phyloP scores from a whole-genome alignment of 2,113 vertebrate species.

The Ondatra zibethicus region DNA sequence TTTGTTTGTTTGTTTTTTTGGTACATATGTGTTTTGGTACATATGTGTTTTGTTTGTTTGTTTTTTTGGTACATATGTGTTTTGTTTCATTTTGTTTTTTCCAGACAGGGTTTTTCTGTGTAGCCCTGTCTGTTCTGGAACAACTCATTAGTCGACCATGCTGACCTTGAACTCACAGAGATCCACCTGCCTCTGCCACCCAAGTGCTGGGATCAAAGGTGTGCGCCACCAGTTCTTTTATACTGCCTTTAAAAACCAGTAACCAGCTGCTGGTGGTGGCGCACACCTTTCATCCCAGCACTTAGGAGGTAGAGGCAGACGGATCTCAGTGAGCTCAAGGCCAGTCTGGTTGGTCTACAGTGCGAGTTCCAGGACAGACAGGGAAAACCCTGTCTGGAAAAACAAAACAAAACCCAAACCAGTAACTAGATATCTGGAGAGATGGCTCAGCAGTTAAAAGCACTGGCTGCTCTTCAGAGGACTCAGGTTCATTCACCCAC shows the following conservation, averaged over 20 bases:
- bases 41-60: background rate
- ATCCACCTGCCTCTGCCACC: background rate
- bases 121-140: background rate
- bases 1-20: background rate
- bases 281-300: too few relatives aligned
- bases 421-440: background rate
- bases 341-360: too few relatives aligned
- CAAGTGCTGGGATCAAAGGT: background rate
- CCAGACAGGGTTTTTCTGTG: background rate
- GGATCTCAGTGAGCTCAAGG: too few relatives aligned
- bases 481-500: background rate
- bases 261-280: too few relatives aligned
- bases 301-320: too few relatives aligned
- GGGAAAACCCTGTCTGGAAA: too few relatives aligned
- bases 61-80: background rate
- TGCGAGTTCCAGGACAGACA: too few relatives aligned
- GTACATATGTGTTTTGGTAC: too few relatives aligned
- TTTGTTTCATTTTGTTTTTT: background rate
- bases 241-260: conserved; percentile 26
- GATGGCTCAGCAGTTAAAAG: background rate
- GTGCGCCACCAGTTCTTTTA: background rate
- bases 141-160: background rate
- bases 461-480: background rate
- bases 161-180: background rate
- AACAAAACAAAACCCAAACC: background rate